phyloP scores from a whole-genome alignment of 2,797 vertebrate species.

The Sebastes glaucus region DNA sequence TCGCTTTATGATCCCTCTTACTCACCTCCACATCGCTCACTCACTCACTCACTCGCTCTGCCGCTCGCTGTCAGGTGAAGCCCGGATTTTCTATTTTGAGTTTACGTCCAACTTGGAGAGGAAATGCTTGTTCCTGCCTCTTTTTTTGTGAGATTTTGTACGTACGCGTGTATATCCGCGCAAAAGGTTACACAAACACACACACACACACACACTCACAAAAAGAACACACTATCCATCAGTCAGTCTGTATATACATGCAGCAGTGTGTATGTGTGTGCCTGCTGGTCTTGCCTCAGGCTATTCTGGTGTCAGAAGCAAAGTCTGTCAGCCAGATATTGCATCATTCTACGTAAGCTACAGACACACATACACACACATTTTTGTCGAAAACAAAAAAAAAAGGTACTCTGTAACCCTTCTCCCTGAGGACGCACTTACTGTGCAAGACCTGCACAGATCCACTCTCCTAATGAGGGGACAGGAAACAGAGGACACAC shows the following conservation, averaged over 20 bases:
- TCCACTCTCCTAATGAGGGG: constrained; percentile 65
- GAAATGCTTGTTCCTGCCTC: background rate
- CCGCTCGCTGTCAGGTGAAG: background rate
- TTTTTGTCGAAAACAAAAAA: constrained; percentile 26
- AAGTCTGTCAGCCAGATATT: constrained; percentile 41
- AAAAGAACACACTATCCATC: constrained; percentile 2
- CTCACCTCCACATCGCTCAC: constrained; percentile 1
- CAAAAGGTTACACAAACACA: constrained; percentile 4
- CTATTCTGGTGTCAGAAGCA: constrained; percentile 49
- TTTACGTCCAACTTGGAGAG: background rate
- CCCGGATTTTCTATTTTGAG: constrained; percentile 9
- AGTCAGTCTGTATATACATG: background rate
- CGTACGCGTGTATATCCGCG: background rate
- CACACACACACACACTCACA: background rate
- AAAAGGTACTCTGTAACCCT: constrained; percentile 37
- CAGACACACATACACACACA: constrained; percentile 16
- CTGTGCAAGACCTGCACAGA: constrained; percentile 58
- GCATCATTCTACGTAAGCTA: constrained; percentile 31
- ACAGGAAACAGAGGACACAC: constrained; percentile 47
- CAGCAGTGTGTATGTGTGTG: background rate
- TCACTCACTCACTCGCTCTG: background rate
- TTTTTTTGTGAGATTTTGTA: background rate
- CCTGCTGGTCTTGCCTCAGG: constrained; percentile 48
- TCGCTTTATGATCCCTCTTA: background rate
- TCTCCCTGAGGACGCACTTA: constrained; percentile 70